Evolutionary conservation across 2,888 invertebrate species (phyloP).

Genomic region (Trichacis sp.): DNA sequence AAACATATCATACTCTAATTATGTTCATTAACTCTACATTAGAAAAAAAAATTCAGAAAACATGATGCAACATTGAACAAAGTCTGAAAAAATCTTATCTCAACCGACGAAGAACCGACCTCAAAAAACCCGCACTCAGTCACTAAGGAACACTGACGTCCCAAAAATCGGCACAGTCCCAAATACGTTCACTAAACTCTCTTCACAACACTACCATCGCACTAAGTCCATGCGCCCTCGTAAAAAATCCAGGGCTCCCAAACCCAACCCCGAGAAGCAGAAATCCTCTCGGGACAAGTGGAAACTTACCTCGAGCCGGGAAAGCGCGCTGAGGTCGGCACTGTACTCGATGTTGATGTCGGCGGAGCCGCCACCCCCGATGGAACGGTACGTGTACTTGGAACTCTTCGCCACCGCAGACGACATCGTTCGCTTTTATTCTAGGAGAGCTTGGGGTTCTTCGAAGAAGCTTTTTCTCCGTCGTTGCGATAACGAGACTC

Average conservation of each 20-base stretch:
- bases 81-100: no score
- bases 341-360: constrained; percentile 96
- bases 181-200: constrained; percentile 67
- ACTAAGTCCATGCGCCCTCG: constrained; percentile 45
- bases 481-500: no score
- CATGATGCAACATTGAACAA: no score
- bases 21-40: no score
- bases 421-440: constrained; percentile 70
- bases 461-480: constrained; percentile 5
- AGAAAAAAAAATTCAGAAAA: no score
- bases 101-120: no score
- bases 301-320: constrained; percentile 90
- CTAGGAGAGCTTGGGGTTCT: no score
- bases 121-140: no score
- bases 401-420: constrained; percentile 85
- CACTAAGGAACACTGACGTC: no score
- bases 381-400: constrained; percentile 93
- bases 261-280: neutral
- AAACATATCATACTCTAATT: no score
- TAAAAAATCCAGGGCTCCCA: no score
- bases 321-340: constrained; percentile 92
- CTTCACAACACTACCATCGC: constrained; percentile 50
- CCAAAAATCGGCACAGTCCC: no score
- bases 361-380: constrained; percentile 80
- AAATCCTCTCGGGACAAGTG: neutral